A percentile compares a stretch with the other conserved stretches of the same genome.
Evolutionary conservation across 1,140 invertebrate genomes (phyloP).

Genomic region (Bicyclus anynana): DNA sequence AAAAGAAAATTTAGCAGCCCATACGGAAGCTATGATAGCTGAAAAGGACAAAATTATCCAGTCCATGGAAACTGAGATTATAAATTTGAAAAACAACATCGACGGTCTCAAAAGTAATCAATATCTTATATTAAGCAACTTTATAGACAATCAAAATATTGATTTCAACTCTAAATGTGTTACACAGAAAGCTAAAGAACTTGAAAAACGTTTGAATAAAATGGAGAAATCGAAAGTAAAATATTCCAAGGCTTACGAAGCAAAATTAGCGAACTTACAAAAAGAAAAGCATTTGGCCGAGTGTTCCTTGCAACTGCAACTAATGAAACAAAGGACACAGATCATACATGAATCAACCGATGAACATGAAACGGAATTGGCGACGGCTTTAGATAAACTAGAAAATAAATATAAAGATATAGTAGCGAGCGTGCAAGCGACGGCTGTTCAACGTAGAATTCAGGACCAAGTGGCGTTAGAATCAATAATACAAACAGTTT

Average conservation of each 20-base stretch:
- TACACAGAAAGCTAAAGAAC: constrained; percentile 35
- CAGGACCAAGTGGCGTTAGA: constrained; percentile 62
- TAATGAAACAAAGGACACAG: constrained; percentile 54
- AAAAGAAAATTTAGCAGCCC: constrained; percentile 27
- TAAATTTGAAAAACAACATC: constrained; percentile 31
- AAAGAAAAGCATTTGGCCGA: constrained; percentile 56
- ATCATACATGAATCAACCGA: constrained; percentile 46
- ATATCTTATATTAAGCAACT: constrained; percentile 35
- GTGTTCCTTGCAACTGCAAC: constrained; percentile 53
- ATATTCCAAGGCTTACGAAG: constrained; percentile 44
- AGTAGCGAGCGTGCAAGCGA: constrained; percentile 60
- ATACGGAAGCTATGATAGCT: constrained; percentile 30
- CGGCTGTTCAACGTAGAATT: constrained; percentile 57
- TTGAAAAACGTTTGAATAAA: constrained; percentile 52
- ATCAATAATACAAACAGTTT: constrained; percentile 52
- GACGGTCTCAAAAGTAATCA: constrained; percentile 45
- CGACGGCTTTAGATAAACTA: constrained; percentile 47
- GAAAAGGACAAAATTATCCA: constrained; percentile 50
- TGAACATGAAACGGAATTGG: constrained; percentile 51
- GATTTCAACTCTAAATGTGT: constrained; percentile 26
- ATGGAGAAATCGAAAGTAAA: constrained; percentile 51
- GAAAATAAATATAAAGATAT: constrained; percentile 68
- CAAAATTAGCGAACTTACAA: constrained; percentile 47
- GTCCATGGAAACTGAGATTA: constrained; percentile 43
- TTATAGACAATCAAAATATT: constrained; percentile 38